Evolutionary conservation across 2,113 vertebrate genomes (phyloP).

Genomic region (Baryphthengus martii): DNA sequence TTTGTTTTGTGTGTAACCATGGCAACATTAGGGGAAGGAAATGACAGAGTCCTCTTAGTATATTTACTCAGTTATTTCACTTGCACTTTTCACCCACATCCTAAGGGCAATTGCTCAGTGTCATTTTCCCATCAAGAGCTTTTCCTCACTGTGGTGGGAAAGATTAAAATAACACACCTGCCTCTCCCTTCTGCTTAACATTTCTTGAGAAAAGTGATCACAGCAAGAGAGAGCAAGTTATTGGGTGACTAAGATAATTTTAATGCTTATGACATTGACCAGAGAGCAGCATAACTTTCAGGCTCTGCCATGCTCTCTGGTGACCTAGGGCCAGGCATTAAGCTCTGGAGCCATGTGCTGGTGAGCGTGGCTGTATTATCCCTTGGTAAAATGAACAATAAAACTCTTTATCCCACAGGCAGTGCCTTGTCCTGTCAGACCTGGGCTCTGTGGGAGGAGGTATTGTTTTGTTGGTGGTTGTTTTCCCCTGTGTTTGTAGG

Average conservation of each 20-base stretch:
- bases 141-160: background rate
- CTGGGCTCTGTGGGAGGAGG: background rate
- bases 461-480: background rate
- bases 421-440: background rate
- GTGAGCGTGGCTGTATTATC: background rate
- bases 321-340: background rate
- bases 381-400: background rate
- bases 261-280: background rate
- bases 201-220: background rate
- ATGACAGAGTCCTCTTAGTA: background rate
- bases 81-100: constrained; percentile 34
- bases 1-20: constrained; percentile 41
- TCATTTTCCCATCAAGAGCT: constrained; percentile 5
- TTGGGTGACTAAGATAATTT: background rate
- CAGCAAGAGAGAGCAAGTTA: background rate
- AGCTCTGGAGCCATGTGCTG: background rate
- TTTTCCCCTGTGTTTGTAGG: background rate
- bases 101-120: background rate
- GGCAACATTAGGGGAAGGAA: constrained; percentile 43
- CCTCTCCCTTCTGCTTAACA: background rate
- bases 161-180: background rate
- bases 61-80: constrained; percentile 53
- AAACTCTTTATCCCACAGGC: background rate
- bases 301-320: background rate
- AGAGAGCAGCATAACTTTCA: background rate